phyloP scores from a whole-genome alignment of 1,140 invertebrate species.

The Zaprionus vittiger region DNA sequence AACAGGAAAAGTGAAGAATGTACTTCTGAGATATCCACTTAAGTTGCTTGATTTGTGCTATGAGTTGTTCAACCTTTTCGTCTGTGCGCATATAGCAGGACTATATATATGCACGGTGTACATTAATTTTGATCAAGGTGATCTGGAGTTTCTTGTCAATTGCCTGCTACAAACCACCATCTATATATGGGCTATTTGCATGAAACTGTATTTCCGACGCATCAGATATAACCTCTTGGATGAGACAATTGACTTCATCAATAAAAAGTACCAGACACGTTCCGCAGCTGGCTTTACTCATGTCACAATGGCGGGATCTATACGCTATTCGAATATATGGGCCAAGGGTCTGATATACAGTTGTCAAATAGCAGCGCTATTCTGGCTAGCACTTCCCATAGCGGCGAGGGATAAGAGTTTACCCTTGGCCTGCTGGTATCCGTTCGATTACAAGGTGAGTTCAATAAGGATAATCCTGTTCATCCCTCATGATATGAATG shows the following conservation, averaged over 20 bases:
- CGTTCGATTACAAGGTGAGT: conserved; percentile 51
- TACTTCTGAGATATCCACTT: conserved; percentile 21
- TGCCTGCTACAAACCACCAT: conserved; percentile 76
- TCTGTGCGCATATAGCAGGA: conserved; percentile 36
- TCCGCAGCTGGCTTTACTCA: conserved; percentile 69
- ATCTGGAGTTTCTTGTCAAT: conserved; percentile 68
- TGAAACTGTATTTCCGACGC: conserved; percentile 76
- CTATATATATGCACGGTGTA: conserved; percentile 47
- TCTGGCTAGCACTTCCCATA: conserved; percentile 47
- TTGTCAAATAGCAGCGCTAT: conserved; percentile 45
- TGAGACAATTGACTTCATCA: conserved; percentile 56
- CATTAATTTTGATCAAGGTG: conserved; percentile 32
- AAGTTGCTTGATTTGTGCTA: conserved; percentile 21
- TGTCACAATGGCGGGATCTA: conserved; percentile 59
- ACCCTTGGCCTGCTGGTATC: conserved; percentile 56
- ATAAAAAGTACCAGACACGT: conserved; percentile 50
- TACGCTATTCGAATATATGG: conserved; percentile 57
- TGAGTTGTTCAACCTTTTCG: conserved; percentile 46
- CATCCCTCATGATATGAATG: neutral
- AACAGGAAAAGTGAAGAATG: neutral
- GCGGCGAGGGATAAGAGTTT: conserved; percentile 41
- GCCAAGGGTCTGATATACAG: conserved; percentile 51
- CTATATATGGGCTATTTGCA: conserved; percentile 74
- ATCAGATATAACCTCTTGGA: conserved; percentile 41
- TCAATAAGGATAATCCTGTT: neutral